Evolutionary conservation across 2,888 invertebrate genomes (phyloP).

Genomic region (Chaetogeoica ovagalla): DNA sequence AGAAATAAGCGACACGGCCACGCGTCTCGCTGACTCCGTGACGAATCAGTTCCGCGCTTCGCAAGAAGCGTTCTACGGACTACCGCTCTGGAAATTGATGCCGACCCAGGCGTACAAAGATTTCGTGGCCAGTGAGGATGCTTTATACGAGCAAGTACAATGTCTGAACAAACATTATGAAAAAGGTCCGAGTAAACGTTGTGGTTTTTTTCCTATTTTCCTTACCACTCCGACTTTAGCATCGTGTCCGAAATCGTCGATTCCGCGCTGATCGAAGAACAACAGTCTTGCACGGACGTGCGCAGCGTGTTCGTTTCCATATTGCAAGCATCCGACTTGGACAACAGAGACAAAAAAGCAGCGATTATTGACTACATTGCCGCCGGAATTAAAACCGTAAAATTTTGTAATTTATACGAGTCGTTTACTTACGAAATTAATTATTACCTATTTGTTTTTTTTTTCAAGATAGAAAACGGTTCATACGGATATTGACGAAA

Average conservation of each 20-base stretch:
- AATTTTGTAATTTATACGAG: constrained; percentile 54
- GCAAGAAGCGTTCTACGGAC: constrained; percentile 79
- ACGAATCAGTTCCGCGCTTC: constrained; percentile 73
- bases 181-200: constrained; percentile 4
- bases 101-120: constrained; percentile 73
- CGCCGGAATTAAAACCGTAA: constrained; percentile 83
- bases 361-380: constrained; percentile 85
- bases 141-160: constrained; percentile 73
- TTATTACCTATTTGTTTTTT: no score
- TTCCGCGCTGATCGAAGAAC: constrained; percentile 66
- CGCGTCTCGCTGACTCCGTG: constrained; percentile 72
- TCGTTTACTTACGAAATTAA: no score
- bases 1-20: constrained; percentile 64
- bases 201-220: neutral
- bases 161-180: constrained; percentile 33
- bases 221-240: constrained; percentile 59
- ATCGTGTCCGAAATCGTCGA: constrained; percentile 79
- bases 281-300: constrained; percentile 65
- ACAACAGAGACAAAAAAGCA: constrained; percentile 79
- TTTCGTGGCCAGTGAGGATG: constrained; percentile 75
- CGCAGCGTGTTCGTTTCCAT: constrained; percentile 77
- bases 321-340: constrained; percentile 71
- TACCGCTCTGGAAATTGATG: constrained; percentile 80
- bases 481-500: no score
- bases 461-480: no score